Evolutionary conservation across 2,888 invertebrate genomes (phyloP), one percentile per base, ranked within the genome.

Genomic region (Temnothorax unifasciatus): DNA sequence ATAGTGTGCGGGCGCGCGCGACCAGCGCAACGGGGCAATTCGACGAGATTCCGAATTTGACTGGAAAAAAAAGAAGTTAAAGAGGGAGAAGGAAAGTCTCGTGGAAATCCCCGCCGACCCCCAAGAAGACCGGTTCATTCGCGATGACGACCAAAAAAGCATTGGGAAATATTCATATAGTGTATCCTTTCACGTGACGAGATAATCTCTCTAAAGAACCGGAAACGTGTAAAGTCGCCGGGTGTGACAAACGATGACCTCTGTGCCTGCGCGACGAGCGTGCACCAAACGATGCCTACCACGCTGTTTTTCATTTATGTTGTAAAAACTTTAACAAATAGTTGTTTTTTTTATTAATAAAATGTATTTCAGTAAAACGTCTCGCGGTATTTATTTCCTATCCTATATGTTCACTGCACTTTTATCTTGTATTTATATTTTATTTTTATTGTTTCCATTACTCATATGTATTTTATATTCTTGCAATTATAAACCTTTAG

Each of bases 251-350:
- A 71, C 21, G 11, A 38, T 73, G 47, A 71, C 57, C 73, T 71
- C 41, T 34, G 21, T 47, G 69, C 74, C 59, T 54, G 34, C 38
- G 82, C 82, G 69, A 71, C 61, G 57, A 71, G 59, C 77, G 85
- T 86, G 84, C 82, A 85, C 83, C 83, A 83, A 82, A 89, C 68
- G 68, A 87, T 79, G 85, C 82, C 82, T 85, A 83, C 85, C 64
- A 88, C 81, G 76, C 85, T 88, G 85, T 90, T 91, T 85, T 86
- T 68, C 82, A 88, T 81, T 85, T 90, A 84, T 84, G 86, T 86
- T 91, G 88, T 91, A 91, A 91, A 90, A 91, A 91, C 86, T 90
- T 90, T 90, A 91, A 90, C 91, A 88, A 86, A 88, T 85, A 86
- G 83, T 90, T 90, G 89, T 90, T 88, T 90, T 50, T n/a, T 89